Conservation (phyloP, 2,113 vertebrate species). For the Perca fluviatilis region DNA sequence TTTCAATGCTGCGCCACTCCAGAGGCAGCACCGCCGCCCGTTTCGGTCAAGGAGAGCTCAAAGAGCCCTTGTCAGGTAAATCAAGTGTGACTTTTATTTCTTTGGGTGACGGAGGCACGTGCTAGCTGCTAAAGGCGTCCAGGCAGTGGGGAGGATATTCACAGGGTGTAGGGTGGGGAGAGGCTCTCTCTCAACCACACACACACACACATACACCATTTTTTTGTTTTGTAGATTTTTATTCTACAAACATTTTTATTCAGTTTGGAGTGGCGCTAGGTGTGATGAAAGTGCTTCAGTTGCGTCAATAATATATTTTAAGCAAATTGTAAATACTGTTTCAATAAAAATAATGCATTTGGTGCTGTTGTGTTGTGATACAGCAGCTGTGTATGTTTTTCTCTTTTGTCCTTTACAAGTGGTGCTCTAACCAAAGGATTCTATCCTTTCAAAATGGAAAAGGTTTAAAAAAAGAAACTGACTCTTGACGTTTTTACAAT, state of each 20-base stretch:
- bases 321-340: not conserved
- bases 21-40: constrained; percentile 27
- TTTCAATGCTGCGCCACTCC: constrained; percentile 48
- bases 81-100: constrained; percentile 83
- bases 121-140: constrained; percentile 63
- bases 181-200: not conserved
- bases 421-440: not conserved
- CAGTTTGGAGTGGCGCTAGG: not conserved
- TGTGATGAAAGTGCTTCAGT: not conserved
- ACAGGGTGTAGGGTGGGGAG: constrained; percentile 16
- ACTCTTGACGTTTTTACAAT: constrained; percentile 13
- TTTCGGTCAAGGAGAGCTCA: constrained; percentile 77
- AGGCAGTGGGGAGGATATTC: constrained; percentile 52
- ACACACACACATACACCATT: too few species aligned
- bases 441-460: constrained; percentile 12
- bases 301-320: constrained; percentile 1
- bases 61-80: constrained; percentile 81
- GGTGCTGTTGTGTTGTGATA: not conserved
- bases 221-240: not conserved
- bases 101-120: constrained; percentile 69
- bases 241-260: not conserved
- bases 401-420: constrained; percentile 13
- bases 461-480: constrained; percentile 6
- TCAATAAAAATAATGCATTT: not conserved
- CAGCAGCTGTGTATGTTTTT: not conserved